These are phyloP conservation scores for Carpatolechia fugitivella DNA, from an alignment of 2,888 invertebrate species.

Conservation along the genomic window DNA sequence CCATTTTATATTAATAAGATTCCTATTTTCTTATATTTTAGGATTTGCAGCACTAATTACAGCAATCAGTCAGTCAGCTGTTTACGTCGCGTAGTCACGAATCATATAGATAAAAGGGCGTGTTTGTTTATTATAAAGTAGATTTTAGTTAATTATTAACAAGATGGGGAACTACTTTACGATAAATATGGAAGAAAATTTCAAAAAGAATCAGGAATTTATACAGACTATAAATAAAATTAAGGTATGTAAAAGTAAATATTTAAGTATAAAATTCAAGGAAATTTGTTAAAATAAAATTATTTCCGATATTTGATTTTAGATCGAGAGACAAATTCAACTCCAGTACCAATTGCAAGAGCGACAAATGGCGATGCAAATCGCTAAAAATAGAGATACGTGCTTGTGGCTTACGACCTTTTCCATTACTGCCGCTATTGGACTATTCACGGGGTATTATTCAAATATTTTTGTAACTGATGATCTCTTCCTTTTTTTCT, in stretches of 20 bases:
- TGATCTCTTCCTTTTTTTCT: too few species aligned
- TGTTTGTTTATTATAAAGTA: background rate
- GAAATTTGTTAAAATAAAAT: background rate
- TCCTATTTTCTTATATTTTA: background rate
- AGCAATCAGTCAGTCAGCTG: conserved; percentile 23
- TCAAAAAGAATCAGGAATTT: conserved; percentile 84
- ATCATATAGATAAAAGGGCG: background rate
- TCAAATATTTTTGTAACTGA: too few species aligned
- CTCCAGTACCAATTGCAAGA: conserved; percentile 89
- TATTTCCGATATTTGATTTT: conserved; percentile 12
- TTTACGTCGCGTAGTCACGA: conserved; percentile 4
- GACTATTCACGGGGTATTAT: conserved; percentile 65
- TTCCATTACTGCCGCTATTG: conserved; percentile 78
- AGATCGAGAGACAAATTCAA: conserved; percentile 90
- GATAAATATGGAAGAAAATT: conserved; percentile 82
- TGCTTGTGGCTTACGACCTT: conserved; percentile 86
- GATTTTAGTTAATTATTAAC: conserved; percentile 9
- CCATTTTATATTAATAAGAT: too few species aligned
- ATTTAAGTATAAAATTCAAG: background rate
- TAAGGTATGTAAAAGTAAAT: conserved; percentile 63
- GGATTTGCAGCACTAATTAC: background rate
- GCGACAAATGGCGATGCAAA: conserved; percentile 83
- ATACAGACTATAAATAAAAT: conserved; percentile 83
- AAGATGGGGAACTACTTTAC: conserved; percentile 81
- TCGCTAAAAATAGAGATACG: conserved; percentile 85